Conservation (phyloP, 2,113 vertebrate species). For the Paedocypris sp. region DNA sequence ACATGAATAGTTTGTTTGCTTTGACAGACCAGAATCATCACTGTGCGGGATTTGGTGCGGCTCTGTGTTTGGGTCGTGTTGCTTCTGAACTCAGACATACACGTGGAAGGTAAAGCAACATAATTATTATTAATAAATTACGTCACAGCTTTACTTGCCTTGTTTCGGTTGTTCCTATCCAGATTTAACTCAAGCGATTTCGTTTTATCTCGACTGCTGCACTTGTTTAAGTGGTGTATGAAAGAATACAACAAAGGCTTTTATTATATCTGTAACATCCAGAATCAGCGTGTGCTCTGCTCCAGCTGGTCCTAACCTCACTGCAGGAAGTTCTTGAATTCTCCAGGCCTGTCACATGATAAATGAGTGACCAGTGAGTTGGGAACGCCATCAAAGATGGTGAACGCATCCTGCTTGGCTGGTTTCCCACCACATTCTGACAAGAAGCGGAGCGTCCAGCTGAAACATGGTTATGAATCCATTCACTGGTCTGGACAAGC, state of each 20-base stretch:
- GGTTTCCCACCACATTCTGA: constrained; percentile 28
- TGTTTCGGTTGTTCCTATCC: background rate
- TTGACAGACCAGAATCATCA: constrained; percentile 11
- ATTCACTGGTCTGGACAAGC: constrained; percentile 43
- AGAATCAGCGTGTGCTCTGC: constrained; percentile 19
- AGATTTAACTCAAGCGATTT: too few species aligned
- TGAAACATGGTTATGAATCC: constrained; percentile 48
- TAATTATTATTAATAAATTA: too few species aligned
- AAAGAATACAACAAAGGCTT: background rate
- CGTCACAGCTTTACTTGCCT: too few species aligned
- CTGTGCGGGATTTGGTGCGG: background rate
- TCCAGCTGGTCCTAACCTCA: constrained; percentile 38
- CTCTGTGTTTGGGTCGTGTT: constrained; percentile 29
- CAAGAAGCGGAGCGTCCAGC: constrained; percentile 41
- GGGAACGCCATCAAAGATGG: constrained; percentile 47
- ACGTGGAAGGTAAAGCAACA: constrained; percentile 19
- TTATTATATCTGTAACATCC: background rate
- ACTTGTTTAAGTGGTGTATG: too few species aligned
- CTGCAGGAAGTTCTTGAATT: constrained; percentile 34
- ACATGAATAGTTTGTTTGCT: background rate
- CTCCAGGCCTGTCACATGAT: constrained; percentile 37
- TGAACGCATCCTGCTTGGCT: constrained; percentile 49
- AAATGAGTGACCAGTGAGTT: constrained; percentile 45
- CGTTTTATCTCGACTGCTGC: too few species aligned
- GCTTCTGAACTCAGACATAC: constrained; percentile 21